Conservation (phyloP, 2,797 vertebrate species). For the Pantherophis vulpinus region DNA sequence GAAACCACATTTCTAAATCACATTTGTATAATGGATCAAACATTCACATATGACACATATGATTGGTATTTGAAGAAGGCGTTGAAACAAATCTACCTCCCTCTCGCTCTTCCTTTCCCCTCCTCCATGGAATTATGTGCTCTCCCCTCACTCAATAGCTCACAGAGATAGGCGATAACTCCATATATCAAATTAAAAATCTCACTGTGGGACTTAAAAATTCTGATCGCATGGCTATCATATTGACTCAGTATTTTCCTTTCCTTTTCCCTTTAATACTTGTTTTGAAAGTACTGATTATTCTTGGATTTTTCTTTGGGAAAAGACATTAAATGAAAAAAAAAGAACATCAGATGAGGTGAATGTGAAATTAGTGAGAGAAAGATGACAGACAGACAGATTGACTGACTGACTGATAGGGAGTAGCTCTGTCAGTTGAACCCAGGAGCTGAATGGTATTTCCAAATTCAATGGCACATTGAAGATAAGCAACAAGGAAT, state of each 20-base stretch:
- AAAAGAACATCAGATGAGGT: not conserved
- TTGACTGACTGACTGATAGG: not conserved
- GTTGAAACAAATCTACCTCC: not conserved
- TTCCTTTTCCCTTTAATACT: not conserved
- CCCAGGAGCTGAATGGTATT: not conserved
- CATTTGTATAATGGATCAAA: not conserved
- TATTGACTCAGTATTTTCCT: not conserved
- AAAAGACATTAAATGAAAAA: not conserved
- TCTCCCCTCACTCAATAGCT: not conserved
- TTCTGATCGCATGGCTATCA: not conserved
- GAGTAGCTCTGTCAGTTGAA: not conserved
- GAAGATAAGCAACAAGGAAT: not conserved
- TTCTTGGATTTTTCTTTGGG: not conserved
- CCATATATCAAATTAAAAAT: not conserved
- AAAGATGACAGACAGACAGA: too few relatives aligned
- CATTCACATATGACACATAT: not conserved
- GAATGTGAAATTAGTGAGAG: not conserved
- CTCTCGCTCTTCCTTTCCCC: not conserved
- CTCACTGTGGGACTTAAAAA: not conserved
- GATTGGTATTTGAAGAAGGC: not conserved
- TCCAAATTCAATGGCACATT: not conserved
- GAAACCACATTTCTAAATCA: not conserved
- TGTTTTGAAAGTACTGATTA: not conserved
- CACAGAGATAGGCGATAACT: not conserved
- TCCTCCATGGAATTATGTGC: not conserved